Base-by-base conservation (phyloP, 2,888 invertebrate genomes). In the Schizaphis graminum region DNA sequence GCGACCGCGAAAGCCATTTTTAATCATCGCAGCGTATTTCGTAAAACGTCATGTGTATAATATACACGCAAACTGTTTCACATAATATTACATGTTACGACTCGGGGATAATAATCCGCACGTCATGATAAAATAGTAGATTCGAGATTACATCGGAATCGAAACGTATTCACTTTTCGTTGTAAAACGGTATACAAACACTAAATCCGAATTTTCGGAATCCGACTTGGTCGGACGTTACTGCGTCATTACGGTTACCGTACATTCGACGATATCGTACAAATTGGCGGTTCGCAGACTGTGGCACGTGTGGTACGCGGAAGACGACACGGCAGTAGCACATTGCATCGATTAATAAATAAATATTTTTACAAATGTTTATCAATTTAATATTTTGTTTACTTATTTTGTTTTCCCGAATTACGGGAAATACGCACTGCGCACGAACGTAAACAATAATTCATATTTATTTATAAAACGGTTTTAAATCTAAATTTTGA, bases 1-100 rank as follows among this genome's bases (percentile, higher is more conserved):
- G 41, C 41, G 88, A 53, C 53, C 88, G 67, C 35, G 26, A 56
- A 56, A 89, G 56, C 57, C 53, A 41, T 89, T 89, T 89, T 89
- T 89, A 53, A 89, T 89, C 89, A 56, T 77, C 21, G 35, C 35
- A 35, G 21, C 8, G 11, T 16, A 86, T 47, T 28, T 28, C 5
- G 28, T 5, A 26, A 47, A 53, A 53, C 53, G 53, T 53, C 16
- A 47, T 47, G 26, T 28, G 26, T 47, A 28, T 26, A 47, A 47
- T 85, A 1, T 47, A 28, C 41, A 84, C 28, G n/a, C n/a, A 11
- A 77, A 77, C 35, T 35, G 77, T 77, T 35, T 77, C 77, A 35
- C 35, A 77, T 35, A 77, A 77, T 41, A 21, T 41, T 35, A 16
- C 7, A n/a, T n/a, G n/a, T n/a, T 77, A 21, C 77, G 21, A 35